These are phyloP conservation scores for Holothuria scabra DNA, from an alignment of 53 echinoderm and acorn worm species.

Conservation along the genomic window DNA sequence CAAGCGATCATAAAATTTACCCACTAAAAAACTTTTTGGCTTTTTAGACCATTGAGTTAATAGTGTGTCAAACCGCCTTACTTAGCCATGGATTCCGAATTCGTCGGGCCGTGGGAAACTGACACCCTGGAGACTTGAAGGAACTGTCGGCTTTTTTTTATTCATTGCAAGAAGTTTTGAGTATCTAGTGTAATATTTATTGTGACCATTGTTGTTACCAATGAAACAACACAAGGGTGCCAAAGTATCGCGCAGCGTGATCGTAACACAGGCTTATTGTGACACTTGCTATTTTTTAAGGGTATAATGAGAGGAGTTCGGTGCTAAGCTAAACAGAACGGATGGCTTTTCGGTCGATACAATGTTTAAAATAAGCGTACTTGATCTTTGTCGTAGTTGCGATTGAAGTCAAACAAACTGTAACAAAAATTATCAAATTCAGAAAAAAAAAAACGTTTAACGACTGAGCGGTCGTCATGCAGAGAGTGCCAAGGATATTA, in stretches of 20 bases:
- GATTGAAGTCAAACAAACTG: no score
- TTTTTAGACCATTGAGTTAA: slow-evolving; percentile 16
- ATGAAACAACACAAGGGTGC: slow-evolving; percentile 13
- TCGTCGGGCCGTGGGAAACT: slow-evolving; percentile 37
- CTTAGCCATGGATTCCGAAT: neutral
- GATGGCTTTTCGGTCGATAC: no score
- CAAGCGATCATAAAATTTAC: slow-evolving; percentile 21
- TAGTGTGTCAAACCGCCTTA: slow-evolving; percentile 10
- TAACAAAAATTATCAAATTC: no score
- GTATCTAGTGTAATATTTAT: slow-evolving; percentile 19
- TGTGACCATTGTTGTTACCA: neutral
- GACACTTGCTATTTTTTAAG: slow-evolving; percentile 16
- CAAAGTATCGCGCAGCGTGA: slow-evolving; percentile 33
- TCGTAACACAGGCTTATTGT: slow-evolving; percentile 41
- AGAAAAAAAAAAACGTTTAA: no score
- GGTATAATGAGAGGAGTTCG: no score
- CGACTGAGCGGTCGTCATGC: no score
- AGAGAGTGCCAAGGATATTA: no score
- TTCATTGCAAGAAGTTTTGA: neutral
- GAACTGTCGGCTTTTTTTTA: no score
- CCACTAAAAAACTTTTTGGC: slow-evolving; percentile 28
- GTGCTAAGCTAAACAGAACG: no score
- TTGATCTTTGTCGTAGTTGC: no score
- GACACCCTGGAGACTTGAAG: slow-evolving; percentile 1
- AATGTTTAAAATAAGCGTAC: no score